Evolutionary conservation across 2,888 invertebrate species (phyloP).

Genomic region (Drosophila nr. fundita): DNA sequence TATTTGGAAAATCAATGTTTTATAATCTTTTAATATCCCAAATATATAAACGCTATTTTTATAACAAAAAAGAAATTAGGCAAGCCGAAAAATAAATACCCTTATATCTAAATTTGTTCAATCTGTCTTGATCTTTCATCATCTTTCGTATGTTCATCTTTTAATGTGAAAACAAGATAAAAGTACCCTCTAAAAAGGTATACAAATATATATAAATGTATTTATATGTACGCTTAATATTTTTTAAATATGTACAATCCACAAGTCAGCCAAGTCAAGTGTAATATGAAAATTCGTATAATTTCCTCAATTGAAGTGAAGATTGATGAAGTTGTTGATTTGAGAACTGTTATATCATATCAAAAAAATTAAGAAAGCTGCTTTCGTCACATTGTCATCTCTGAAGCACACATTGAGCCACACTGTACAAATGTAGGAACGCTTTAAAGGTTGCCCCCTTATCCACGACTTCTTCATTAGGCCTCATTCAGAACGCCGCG

Average conservation of each 20-base stretch:
- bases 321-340: slow-evolving; percentile 27
- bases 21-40: not conserved
- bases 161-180: not conserved
- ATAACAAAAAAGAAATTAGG: not conserved
- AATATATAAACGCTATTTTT: not conserved
- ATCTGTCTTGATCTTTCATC: not conserved
- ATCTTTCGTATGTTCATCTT: not conserved
- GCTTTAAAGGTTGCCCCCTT: slow-evolving; percentile 44
- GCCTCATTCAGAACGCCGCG: slow-evolving; percentile 70
- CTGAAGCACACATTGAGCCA: slow-evolving; percentile 12
- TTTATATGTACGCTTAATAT: not conserved
- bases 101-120: not conserved
- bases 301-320: slow-evolving; percentile 13
- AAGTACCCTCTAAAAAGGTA: not conserved
- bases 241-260: not conserved
- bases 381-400: slow-evolving; percentile 50
- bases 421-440: slow-evolving; percentile 24
- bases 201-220: not conserved
- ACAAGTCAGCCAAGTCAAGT: not conserved
- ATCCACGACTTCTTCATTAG: slow-evolving; percentile 67
- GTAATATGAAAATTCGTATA: not conserved
- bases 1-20: not conserved
- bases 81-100: not conserved
- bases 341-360: slow-evolving; percentile 13
- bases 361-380: slow-evolving; percentile 23